Percentiles rank a stretch among this genome's conserved stretches.
Conservation (phyloP, 2,797 vertebrate genomes). For the Pangasius mekongensis region DNA sequence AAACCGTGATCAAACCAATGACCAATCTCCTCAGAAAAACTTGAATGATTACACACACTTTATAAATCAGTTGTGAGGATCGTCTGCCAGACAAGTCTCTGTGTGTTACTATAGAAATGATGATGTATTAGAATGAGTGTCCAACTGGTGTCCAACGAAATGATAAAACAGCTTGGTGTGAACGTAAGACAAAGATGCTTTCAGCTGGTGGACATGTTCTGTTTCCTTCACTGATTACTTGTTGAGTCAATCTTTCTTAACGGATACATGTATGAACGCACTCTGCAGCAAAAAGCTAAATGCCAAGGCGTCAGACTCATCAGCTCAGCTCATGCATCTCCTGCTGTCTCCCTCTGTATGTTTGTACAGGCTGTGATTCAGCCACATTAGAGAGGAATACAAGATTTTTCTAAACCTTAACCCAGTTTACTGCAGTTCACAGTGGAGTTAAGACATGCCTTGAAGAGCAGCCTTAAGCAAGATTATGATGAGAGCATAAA, state of each 20-base stretch:
- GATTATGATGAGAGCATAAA: neutral
- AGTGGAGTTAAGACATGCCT: neutral
- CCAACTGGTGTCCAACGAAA: neutral
- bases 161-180: neutral
- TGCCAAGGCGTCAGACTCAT: conserved; percentile 63
- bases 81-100: neutral
- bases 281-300: conserved; percentile 59
- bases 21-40: neutral
- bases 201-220: conserved; percentile 1
- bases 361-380: conserved; percentile 2
- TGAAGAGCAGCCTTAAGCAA: neutral
- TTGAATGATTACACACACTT: neutral
- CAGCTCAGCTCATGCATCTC: conserved; percentile 7
- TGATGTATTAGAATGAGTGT: neutral
- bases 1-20: too few relatives aligned
- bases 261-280: conserved; percentile 52
- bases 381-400: neutral
- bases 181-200: neutral
- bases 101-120: neutral
- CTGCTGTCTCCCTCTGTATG: neutral
- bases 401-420: neutral
- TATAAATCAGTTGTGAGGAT: neutral
- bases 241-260: conserved; percentile 63
- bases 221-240: conserved; percentile 45
- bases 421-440: neutral